These are phyloP conservation scores for Schrankia costaestrigalis DNA, from an alignment of 2,888 invertebrate species.

Conservation along the genomic window DNA sequence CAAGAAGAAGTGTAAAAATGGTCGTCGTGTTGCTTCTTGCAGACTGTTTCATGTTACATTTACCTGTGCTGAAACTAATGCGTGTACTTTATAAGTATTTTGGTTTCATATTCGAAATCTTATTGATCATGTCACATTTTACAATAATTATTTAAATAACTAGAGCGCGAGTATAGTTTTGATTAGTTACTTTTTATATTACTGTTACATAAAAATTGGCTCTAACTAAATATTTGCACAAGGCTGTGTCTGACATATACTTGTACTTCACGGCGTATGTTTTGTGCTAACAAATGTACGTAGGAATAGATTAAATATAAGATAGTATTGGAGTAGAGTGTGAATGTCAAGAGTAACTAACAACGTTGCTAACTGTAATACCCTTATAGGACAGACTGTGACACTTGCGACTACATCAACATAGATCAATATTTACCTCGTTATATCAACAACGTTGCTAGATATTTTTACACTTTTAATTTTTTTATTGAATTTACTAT, in stretches of 20 bases:
- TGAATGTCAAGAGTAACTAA: slow-evolving; percentile 12
- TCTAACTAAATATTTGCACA: too few relatives aligned
- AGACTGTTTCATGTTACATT: slow-evolving; percentile 27
- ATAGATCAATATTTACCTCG: too few relatives aligned
- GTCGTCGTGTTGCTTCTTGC: slow-evolving; percentile 39
- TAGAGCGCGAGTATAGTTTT: slow-evolving; percentile 10
- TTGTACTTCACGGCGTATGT: slow-evolving; percentile 6
- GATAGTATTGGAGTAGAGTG: slow-evolving; percentile 8
- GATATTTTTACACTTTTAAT: too few relatives aligned
- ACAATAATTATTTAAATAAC: slow-evolving; percentile 7
- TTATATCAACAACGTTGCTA: too few relatives aligned
- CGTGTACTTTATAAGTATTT: slow-evolving; percentile 34
- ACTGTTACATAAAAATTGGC: too few relatives aligned
- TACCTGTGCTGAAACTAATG: slow-evolving; percentile 32
- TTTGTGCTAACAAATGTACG: slow-evolving; percentile 8
- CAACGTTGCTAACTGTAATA: too few relatives aligned
- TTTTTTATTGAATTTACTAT: too few relatives aligned
- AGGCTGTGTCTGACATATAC: too few relatives aligned
- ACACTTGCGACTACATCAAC: too few relatives aligned
- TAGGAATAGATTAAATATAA: slow-evolving; percentile 14
- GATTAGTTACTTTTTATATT: slow-evolving; percentile 15
- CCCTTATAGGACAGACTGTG: too few relatives aligned
- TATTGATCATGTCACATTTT: slow-evolving; percentile 13
- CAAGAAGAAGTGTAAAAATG: slow-evolving; percentile 36
- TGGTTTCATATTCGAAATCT: slow-evolving; percentile 25